phyloP scores from a whole-genome alignment of 2,113 vertebrate genomes.

The Ceyx margarethae region DNA sequence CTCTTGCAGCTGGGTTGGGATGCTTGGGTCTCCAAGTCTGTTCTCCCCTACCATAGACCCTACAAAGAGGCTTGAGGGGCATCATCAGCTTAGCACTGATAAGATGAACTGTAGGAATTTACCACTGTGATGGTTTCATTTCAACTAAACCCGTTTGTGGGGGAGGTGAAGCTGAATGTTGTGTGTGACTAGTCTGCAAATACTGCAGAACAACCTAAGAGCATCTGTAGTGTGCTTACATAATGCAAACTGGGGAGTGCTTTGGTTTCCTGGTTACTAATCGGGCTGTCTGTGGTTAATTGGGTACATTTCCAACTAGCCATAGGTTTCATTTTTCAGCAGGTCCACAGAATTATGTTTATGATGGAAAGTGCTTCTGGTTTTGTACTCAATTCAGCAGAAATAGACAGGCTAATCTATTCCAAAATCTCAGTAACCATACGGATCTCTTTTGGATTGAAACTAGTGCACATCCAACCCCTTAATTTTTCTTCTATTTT shows the following conservation, averaged over 20 bases:
- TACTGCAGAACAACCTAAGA: neutral
- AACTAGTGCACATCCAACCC: neutral
- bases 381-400: neutral
- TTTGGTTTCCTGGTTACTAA: neutral
- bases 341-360: neutral
- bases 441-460: neutral
- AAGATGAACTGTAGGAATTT: neutral
- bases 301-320: neutral
- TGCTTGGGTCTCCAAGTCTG: neutral
- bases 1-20: neutral
- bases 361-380: neutral
- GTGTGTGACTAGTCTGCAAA: neutral
- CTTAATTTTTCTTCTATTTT: neutral
- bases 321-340: neutral
- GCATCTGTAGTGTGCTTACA: neutral
- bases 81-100: neutral
- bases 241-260: neutral
- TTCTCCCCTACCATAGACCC: neutral
- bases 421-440: neutral
- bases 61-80: neutral
- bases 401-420: neutral
- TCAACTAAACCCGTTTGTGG: neutral
- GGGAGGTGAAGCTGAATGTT: neutral
- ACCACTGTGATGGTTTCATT: neutral
- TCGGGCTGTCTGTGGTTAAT: neutral